Base-by-base conservation (phyloP, 2,797 vertebrate species). In the Taenioides sp. region DNA sequence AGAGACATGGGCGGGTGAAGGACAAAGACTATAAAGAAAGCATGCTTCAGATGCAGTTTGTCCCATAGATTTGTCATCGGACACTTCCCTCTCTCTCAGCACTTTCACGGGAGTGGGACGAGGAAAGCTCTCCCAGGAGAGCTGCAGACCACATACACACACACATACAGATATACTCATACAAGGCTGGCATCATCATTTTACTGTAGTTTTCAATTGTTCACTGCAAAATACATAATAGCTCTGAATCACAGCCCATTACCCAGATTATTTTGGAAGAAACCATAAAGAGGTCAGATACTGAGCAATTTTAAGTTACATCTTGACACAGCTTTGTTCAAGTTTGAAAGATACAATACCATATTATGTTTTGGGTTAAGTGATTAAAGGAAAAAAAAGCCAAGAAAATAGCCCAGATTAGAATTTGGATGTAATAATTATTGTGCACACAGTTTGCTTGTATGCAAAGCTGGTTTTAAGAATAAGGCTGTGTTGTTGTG, bases 11-110 rank as follows among this genome's bases (percentile, higher is more conserved):
- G 34, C 27, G 34, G 63, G 67, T 81, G 81, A 80, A 77, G 74
- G 76, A 62, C 50, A 6, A 75, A 10, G 80, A 76, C 83, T 76
- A 83, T 89, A 85, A 90, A 86, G 78, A 83, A 88, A 77, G 73
- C 79, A 77, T 85, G 81, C 83, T 86, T 89, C 85, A 84, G 77
- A 92, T 86, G 88, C 87, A 86, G 89, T 87, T 81, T 84, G 86
- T 88, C 80, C 79, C 76, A 84, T 87, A 84, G 81, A 91, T 92
- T 93, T 93, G 91, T 91, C 90, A 91, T 87, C 83, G 81, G 90
- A 92, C 91, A 87, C 81, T 67, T 81, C 73, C 76, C 65, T 84
- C 87, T 85, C 81, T 87, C 86, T 94, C 91, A 92, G 92, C 93
- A 93, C 77, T 91, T 91, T 91, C 68, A 79, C 82, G 67, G 64